Conservation (phyloP, 53 echinoderm and acorn worm species). For the Patiria pectinifera region DNA sequence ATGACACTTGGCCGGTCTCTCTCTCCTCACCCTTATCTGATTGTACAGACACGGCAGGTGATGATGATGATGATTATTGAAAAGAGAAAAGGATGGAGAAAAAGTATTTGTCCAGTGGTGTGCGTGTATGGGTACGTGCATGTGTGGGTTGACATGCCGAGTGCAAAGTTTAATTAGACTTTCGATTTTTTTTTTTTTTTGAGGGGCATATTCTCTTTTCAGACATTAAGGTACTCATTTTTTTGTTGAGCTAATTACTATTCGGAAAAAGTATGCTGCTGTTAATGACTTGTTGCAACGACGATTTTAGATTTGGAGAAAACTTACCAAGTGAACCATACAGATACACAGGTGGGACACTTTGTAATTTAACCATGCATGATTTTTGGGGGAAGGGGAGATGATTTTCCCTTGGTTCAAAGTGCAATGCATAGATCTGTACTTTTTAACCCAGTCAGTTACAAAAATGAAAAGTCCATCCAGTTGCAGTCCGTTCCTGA, state of each 20-base stretch:
- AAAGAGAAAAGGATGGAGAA: conserved; percentile 2
- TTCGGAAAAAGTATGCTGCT: no score
- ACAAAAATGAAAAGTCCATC: neutral
- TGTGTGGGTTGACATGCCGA: neutral
- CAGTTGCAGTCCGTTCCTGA: no score
- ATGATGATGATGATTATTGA: conserved; percentile 54
- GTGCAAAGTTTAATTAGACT: neutral
- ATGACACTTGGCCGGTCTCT: conserved; percentile 19
- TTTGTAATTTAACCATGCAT: no score
- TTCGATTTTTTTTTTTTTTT: neutral
- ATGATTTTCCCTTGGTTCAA: neutral
- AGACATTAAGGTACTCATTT: no score
- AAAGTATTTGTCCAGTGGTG: conserved; percentile 4
- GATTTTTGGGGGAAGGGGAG: neutral
- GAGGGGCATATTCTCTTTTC: neutral
- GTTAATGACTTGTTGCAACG: no score
- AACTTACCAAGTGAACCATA: no score
- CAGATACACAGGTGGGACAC: no score
- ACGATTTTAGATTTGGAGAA: no score
- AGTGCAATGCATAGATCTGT: neutral
- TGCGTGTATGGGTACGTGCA: neutral
- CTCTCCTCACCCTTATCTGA: conserved; percentile 11
- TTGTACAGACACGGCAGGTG: conserved; percentile 52
- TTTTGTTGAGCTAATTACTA: no score
- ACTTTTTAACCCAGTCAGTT: neutral